These are phyloP conservation scores for Sceloporus undulatus DNA, from an alignment of 2,113 vertebrate genomes.

Conservation along the genomic window DNA sequence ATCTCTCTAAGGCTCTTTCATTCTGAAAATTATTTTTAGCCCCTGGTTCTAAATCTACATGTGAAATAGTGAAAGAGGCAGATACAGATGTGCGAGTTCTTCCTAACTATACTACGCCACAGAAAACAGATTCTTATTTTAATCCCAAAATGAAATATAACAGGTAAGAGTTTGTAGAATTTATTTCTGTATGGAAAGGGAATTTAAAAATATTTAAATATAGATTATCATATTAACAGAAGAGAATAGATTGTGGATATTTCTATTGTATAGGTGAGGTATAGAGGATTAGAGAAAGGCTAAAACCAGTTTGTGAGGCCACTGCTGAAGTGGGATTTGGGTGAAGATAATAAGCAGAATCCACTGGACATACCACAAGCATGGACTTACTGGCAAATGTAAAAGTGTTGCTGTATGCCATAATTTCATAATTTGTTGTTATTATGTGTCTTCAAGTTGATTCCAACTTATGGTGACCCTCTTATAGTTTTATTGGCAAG, in stretches of 20 bases:
- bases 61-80: conserved; percentile 90
- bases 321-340: background rate
- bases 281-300: background rate
- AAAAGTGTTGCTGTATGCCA: background rate
- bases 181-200: background rate
- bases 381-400: background rate
- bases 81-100: conserved; percentile 94
- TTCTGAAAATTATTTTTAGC: conserved; percentile 62
- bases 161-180: conserved; percentile 81
- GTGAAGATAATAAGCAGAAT: background rate
- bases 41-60: conserved; percentile 75
- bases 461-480: no score
- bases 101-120: conserved; percentile 91
- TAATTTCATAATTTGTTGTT: background rate
- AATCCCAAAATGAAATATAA: conserved; percentile 99
- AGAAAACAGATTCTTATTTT: conserved; percentile 97
- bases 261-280: background rate
- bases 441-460: no score
- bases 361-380: no score
- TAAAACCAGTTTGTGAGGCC: background rate
- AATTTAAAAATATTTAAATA: background rate
- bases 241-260: background rate
- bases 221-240: background rate
- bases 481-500: no score
- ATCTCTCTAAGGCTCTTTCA: conserved; percentile 33